Percentiles rank a stretch among this genome's conserved stretches.
These are phyloP conservation scores for Drosophila watanabei DNA, from an alignment of 1,140 invertebrate genomes.

Conservation along the genomic window DNA sequence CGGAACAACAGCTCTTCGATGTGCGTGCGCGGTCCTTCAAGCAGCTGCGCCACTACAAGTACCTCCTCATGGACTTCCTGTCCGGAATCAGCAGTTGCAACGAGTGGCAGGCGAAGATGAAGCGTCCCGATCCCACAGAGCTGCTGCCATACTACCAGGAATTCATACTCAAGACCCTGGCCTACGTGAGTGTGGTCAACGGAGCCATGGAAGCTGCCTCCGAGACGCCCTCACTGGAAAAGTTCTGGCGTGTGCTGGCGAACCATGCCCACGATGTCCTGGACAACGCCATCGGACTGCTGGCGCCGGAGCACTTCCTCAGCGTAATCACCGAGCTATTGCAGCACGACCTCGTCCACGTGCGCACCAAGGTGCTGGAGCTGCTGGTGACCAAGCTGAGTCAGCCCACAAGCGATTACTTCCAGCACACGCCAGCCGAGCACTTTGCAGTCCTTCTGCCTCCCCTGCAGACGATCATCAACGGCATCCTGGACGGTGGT, in stretches of 20 bases:
- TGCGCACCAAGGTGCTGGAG: constrained; percentile 93
- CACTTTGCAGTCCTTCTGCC: constrained; percentile 88
- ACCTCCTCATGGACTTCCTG: constrained; percentile 90
- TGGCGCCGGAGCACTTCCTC: constrained; percentile 92
- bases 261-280: constrained; percentile 92
- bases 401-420: constrained; percentile 88
- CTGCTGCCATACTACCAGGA: constrained; percentile 87
- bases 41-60: constrained; percentile 93
- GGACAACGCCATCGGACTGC: constrained; percentile 91
- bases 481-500: constrained; percentile 87
- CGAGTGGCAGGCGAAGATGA: constrained; percentile 89
- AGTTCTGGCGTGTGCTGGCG: constrained; percentile 93
- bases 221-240: constrained; percentile 85
- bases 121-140: constrained; percentile 70
- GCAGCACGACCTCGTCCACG: constrained; percentile 88
- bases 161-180: constrained; percentile 89
- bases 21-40: constrained; percentile 89
- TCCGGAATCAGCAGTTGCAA: constrained; percentile 89
- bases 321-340: constrained; percentile 91
- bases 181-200: constrained; percentile 89
- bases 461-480: constrained; percentile 88
- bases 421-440: constrained; percentile 86
- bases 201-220: constrained; percentile 82
- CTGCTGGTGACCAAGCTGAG: constrained; percentile 93
- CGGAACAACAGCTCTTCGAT: constrained; percentile 89